Evolutionary conservation across 1,140 invertebrate species (phyloP).

Genomic region (Chironomus tepperi): DNA sequence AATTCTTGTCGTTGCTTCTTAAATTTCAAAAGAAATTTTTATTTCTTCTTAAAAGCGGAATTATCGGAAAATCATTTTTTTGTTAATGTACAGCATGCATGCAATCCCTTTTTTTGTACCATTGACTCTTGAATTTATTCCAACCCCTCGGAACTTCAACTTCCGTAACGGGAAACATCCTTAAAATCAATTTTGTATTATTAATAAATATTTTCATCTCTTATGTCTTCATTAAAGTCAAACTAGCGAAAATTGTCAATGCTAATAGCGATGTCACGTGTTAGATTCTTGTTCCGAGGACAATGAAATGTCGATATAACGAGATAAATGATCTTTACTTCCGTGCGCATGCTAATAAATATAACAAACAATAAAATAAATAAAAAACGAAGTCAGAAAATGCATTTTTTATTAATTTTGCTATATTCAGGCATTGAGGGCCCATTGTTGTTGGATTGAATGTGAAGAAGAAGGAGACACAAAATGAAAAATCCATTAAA

Average conservation of each 20-base stretch:
- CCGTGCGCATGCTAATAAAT: conserved; percentile 1
- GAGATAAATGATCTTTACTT: conserved; percentile 21
- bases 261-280: not conserved
- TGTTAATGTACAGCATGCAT: too few relatives aligned
- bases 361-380: not conserved
- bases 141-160: not conserved
- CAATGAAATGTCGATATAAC: not conserved
- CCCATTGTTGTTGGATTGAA: not conserved
- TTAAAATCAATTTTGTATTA: not conserved
- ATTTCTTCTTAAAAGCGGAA: not conserved
- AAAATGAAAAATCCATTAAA: conserved; percentile 11
- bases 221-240: not conserved
- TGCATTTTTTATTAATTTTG: conserved; percentile 18
- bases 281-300: not conserved
- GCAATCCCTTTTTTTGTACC: not conserved
- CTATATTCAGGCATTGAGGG: not conserved
- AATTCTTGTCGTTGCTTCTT: not conserved
- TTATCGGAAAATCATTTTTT: not conserved
- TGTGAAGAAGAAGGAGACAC: not conserved
- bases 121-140: not conserved
- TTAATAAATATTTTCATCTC: not conserved
- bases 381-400: not conserved
- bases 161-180: not conserved
- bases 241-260: not conserved
- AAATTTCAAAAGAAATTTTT: conserved; percentile 7